phyloP scores from a whole-genome alignment of 1,140 invertebrate species.

The Drosophila miranda region DNA sequence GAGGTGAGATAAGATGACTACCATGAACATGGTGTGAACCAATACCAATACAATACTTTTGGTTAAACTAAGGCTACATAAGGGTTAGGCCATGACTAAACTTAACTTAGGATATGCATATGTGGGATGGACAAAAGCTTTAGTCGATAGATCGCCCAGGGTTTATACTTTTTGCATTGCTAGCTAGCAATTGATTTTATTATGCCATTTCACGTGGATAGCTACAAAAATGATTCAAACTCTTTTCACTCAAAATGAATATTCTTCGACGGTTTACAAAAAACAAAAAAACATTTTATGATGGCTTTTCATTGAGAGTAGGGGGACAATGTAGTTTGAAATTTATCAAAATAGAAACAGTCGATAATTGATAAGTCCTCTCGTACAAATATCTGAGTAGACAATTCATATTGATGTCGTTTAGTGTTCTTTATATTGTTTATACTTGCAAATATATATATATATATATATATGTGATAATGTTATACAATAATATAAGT shows the following conservation, averaged over 20 bases:
- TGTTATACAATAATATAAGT: slow-evolving; percentile 39
- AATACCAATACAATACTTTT: slow-evolving; percentile 31
- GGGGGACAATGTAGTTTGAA: slow-evolving; percentile 6
- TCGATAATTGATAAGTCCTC: slow-evolving; percentile 12
- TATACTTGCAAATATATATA: slow-evolving; percentile 36
- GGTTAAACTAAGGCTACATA: slow-evolving; percentile 41
- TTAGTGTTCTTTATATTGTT: slow-evolving; percentile 21
- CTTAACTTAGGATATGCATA: slow-evolving; percentile 56
- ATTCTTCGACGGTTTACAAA: slow-evolving; percentile 4
- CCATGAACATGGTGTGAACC: slow-evolving; percentile 3
- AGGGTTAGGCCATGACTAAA: slow-evolving; percentile 49
- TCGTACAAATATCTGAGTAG: slow-evolving; percentile 24
- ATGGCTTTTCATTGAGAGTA: neutral
- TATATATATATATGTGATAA: slow-evolving; percentile 50
- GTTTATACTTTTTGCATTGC: slow-evolving; percentile 12
- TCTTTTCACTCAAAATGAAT: slow-evolving; percentile 14
- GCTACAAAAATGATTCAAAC: slow-evolving; percentile 26
- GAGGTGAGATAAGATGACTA: neutral
- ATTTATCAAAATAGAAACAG: slow-evolving; percentile 32
- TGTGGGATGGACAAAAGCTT: slow-evolving; percentile 20
- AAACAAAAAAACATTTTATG: neutral
- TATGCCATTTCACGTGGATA: slow-evolving; percentile 7
- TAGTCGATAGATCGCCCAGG: slow-evolving; percentile 12
- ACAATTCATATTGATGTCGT: slow-evolving; percentile 51
- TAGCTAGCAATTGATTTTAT: slow-evolving; percentile 27